phyloP scores from a whole-genome alignment of 1,140 invertebrate genomes.

The Drosophila carrolli region DNA sequence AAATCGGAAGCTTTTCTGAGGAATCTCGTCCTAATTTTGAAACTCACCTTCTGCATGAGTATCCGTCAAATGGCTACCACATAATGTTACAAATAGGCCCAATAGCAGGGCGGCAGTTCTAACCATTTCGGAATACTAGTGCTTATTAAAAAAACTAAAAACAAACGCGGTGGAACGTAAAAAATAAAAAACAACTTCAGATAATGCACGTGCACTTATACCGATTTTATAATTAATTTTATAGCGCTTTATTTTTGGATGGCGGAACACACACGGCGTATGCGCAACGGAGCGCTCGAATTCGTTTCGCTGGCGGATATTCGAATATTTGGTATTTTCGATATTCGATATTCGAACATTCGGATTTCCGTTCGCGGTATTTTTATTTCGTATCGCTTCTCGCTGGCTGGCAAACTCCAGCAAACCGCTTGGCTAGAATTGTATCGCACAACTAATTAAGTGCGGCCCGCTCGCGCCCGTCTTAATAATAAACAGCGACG shows the following conservation, averaged over 20 bases:
- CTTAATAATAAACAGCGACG: constrained; percentile 75
- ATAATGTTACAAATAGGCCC: constrained; percentile 49
- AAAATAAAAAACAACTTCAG: constrained; percentile 30
- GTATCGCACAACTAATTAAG: constrained; percentile 83
- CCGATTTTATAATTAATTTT: background rate
- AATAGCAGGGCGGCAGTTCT: constrained; percentile 49
- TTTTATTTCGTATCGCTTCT: constrained; percentile 8
- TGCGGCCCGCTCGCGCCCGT: constrained; percentile 67
- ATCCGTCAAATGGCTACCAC: constrained; percentile 51
- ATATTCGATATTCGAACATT: constrained; percentile 16
- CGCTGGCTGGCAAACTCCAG: constrained; percentile 28
- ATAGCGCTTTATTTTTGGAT: background rate
- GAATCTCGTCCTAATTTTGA: background rate
- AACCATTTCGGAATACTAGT: constrained; percentile 39
- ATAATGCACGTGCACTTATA: constrained; percentile 14
- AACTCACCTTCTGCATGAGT: constrained; percentile 60
- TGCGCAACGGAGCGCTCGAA: constrained; percentile 48
- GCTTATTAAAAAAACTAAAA: constrained; percentile 12
- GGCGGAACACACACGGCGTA: constrained; percentile 62
- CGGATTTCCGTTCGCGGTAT: constrained; percentile 9
- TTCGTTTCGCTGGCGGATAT: constrained; percentile 7
- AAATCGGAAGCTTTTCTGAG: too few species aligned
- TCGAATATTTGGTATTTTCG: constrained; percentile 8
- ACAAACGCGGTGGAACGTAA: constrained; percentile 9
- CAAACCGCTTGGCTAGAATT: constrained; percentile 79